Base-by-base conservation (phyloP, 2,888 invertebrate genomes). In the Netelia fuscicornis region DNA sequence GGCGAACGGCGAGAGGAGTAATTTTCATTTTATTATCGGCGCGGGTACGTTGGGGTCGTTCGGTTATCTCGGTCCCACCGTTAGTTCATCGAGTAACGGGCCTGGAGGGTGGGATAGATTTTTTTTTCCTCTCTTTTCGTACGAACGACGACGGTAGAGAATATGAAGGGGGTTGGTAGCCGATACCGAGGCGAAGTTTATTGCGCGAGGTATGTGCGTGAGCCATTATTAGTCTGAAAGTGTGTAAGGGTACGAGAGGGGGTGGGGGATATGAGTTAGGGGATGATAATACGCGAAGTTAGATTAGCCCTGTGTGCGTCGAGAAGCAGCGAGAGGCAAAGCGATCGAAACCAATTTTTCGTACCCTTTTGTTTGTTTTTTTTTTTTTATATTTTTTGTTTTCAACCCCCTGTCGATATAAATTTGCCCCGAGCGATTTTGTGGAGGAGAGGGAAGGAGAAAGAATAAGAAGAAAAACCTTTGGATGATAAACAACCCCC, bases 21-120 rank as follows among this genome's bases (percentile, higher is more conserved):
- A 84, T 84, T 80, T 81, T 76, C 52, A 84, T 84, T 84, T 80
- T 80, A 84, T 84, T 81, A 84, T 80, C 76, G 67, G 30, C 23
- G 23, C 48, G 62, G 42, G 54, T 13, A 25, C 72, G 68, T 48
- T 48, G 56, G 65, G 52, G 52, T 48, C 56, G 62, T 68, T 10
- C 65, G 56, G 56, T 37, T 64, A 80, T 65, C 64, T 44, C 58
- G 58, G 37, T 67, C 11, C 42, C n/a, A 62, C 1, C 54, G 58
- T 58, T 81, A 56, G 60, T 68, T 81, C 42, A 48, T 75, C 75
- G 68, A 79, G 74, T 78, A 74, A 67, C 64, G n/a, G 75, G 37
- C 6, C 37, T 37, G 8, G 52, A 20, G 42, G n/a, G 54, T 62
- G 23, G 54, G 72, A 13, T 44, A 74, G 37, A 37, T 75, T 70